Conservation (phyloP, 2,113 vertebrate genomes). For the Hemiprocne comata region DNA sequence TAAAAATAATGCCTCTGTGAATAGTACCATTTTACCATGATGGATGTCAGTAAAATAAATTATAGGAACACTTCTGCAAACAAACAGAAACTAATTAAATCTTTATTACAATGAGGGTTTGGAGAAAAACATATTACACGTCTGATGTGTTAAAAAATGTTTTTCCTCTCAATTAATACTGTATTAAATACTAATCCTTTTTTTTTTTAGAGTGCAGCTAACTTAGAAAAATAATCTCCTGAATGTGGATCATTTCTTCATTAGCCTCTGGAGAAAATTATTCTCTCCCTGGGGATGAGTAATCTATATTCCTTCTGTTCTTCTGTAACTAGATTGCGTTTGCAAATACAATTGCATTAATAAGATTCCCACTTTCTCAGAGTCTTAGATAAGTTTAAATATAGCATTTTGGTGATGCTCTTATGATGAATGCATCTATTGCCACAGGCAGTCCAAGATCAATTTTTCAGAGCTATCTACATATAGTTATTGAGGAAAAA, state of each 20-base stretch:
- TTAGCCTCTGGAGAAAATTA: conserved; percentile 38
- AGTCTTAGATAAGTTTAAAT: conserved; percentile 44
- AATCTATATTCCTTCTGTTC: conserved; percentile 37
- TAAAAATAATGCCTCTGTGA: not conserved
- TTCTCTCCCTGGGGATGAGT: not conserved
- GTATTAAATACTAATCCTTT: not conserved
- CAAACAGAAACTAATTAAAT: conserved; percentile 50
- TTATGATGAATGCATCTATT: conserved; percentile 16
- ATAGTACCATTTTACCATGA: conserved; percentile 11
- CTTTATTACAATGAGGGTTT: not conserved
- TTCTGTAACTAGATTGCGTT: conserved; percentile 43
- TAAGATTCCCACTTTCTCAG: conserved; percentile 28
- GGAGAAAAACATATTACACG: conserved; percentile 3
- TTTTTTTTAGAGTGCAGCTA: not conserved
- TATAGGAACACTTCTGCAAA: not conserved
- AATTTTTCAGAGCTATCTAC: conserved; percentile 25
- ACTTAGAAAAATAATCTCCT: conserved; percentile 32
- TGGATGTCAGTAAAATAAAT: conserved; percentile 11
- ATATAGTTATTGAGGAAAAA: not conserved
- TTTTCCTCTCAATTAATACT: conserved; percentile 39
- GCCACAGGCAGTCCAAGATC: not conserved
- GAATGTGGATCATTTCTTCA: conserved; percentile 8
- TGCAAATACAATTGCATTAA: conserved; percentile 60
- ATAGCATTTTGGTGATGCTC: conserved; percentile 1
- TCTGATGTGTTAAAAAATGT: not conserved